These are phyloP conservation scores for Iguana delicatissima DNA, from an alignment of 2,797 vertebrate genomes.

Conservation along the genomic window DNA sequence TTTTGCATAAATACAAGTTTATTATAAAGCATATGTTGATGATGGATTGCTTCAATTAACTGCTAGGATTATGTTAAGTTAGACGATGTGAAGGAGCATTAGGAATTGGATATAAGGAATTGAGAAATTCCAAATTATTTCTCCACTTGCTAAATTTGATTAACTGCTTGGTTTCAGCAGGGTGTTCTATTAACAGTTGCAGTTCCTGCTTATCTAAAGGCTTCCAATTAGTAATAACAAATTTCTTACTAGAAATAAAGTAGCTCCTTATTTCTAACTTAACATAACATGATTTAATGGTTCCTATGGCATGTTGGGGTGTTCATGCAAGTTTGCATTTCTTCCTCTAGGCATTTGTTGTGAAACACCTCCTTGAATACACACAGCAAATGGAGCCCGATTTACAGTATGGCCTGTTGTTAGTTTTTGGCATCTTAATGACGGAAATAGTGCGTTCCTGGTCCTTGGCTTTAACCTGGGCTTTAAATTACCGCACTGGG, in stretches of 20 bases:
- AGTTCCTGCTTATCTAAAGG: slow-evolving; percentile 46
- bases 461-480: slow-evolving; percentile 94
- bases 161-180: slow-evolving; percentile 68
- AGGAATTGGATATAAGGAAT: slow-evolving; percentile 59
- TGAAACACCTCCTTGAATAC: slow-evolving; percentile 93
- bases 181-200: slow-evolving; percentile 57
- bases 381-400: slow-evolving; percentile 86
- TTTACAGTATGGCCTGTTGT: slow-evolving; percentile 89
- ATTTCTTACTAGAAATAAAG: slow-evolving; percentile 59
- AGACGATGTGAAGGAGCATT: slow-evolving; percentile 77
- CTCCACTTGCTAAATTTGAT: slow-evolving; percentile 58
- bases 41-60: slow-evolving; percentile 78
- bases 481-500: slow-evolving; percentile 92
- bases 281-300: slow-evolving; percentile 80
- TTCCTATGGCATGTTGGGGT: slow-evolving; percentile 61
- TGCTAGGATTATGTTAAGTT: slow-evolving; percentile 86
- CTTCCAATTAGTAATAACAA: slow-evolving; percentile 66
- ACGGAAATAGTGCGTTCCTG: slow-evolving; percentile 92
- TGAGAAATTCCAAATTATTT: slow-evolving; percentile 63
- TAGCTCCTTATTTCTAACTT: slow-evolving; percentile 84
- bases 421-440: slow-evolving; percentile 90
- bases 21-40: slow-evolving; percentile 69
- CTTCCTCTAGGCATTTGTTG: slow-evolving; percentile 93
- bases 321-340: slow-evolving; percentile 84
- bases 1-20: slow-evolving; percentile 74